These are phyloP conservation scores for Drosophila pseudoobscura DNA, from an alignment of 1,140 invertebrate genomes.

Conservation along the genomic window DNA sequence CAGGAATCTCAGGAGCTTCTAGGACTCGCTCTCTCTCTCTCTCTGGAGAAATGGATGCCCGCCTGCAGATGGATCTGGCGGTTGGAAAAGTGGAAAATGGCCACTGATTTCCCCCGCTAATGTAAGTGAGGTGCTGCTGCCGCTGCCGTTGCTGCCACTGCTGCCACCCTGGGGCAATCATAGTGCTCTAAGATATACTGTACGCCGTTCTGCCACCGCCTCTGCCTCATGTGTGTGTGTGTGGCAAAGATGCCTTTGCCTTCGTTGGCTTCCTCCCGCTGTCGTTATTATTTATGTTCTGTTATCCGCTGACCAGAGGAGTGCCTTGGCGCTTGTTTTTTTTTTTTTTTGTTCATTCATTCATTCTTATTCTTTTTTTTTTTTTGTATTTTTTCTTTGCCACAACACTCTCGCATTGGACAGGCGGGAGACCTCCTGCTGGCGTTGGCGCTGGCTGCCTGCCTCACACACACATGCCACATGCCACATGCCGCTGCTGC, in stretches of 20 bases:
- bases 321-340: conserved; percentile 71
- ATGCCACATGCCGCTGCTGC: conserved; percentile 5
- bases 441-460: neutral
- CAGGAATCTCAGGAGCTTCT: too few relatives aligned
- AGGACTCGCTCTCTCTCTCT: too few relatives aligned
- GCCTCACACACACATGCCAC: conserved; percentile 14
- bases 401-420: conserved; percentile 24
- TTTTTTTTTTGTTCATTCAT: too few relatives aligned
- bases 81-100: too few relatives aligned
- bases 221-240: neutral
- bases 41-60: too few relatives aligned
- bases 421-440: neutral
- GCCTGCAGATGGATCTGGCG: too few relatives aligned
- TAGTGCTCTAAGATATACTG: too few relatives aligned
- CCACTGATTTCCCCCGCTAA: too few relatives aligned
- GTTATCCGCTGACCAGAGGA: conserved; percentile 82
- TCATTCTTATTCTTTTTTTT: conserved; percentile 2
- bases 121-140: too few relatives aligned
- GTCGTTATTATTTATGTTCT: conserved; percentile 83
- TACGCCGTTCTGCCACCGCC: neutral
- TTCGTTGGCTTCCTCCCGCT: conserved; percentile 42
- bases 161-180: too few relatives aligned
- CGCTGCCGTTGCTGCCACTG: too few relatives aligned
- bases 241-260: conserved; percentile 10
- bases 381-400: conserved; percentile 22